These are phyloP conservation scores for Mesopsocus fuscifrons DNA, from an alignment of 2,888 invertebrate species.

Conservation along the genomic window DNA sequence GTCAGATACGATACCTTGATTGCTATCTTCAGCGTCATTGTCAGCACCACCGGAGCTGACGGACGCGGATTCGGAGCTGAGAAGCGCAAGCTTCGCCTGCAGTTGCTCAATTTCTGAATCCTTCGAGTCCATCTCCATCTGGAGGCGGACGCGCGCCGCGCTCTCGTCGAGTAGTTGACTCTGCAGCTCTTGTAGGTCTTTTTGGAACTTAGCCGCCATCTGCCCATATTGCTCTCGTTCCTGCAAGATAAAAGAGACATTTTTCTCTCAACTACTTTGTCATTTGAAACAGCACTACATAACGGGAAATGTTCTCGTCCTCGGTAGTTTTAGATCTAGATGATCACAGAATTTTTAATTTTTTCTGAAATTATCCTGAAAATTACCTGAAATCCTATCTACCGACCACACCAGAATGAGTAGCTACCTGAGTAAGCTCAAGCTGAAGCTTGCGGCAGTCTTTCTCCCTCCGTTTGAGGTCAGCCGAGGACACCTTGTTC, in stretches of 20 bases:
- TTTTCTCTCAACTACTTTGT: no score
- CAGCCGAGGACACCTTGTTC: slow-evolving; percentile 58
- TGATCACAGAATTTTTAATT: no score
- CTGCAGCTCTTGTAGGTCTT: slow-evolving; percentile 69
- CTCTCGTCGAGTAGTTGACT: slow-evolving; percentile 68
- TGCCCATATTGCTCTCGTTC: slow-evolving; percentile 91
- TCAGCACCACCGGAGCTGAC: slow-evolving; percentile 81
- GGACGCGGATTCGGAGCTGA: slow-evolving; percentile 75
- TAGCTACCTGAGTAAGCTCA: slow-evolving; percentile 61
- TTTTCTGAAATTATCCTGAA: no score
- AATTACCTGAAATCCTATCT: no score
- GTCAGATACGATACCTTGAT: no score
- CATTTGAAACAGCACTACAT: no score
- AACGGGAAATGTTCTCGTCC: no score
- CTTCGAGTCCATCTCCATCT: slow-evolving; percentile 94
- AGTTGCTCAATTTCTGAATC: slow-evolving; percentile 90
- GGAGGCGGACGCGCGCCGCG: slow-evolving; percentile 52
- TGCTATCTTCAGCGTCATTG: slow-evolving; percentile 35
- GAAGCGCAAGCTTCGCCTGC: slow-evolving; percentile 60
- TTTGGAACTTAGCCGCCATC: slow-evolving; percentile 62
- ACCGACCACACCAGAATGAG: no score
- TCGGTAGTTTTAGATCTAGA: no score
- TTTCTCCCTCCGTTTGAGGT: slow-evolving; percentile 77
- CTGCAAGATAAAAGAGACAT: slow-evolving; percentile 20
- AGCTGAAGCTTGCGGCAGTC: slow-evolving; percentile 88